phyloP scores from a whole-genome alignment of 1,140 invertebrate species.

The Hirudo medicinalis region DNA sequence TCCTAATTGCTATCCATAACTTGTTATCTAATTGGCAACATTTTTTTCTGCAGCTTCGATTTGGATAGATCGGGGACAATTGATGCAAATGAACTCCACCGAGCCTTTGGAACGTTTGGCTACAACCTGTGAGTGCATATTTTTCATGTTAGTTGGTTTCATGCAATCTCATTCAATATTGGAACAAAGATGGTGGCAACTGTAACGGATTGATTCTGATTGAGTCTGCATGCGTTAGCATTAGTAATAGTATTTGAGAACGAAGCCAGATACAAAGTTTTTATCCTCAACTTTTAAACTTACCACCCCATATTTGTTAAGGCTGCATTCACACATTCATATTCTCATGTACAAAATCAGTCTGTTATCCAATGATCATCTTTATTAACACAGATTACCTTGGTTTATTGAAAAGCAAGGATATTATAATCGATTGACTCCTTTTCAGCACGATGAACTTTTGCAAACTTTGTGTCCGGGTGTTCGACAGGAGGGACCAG shows the following conservation, averaged over 20 bases:
- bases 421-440: no score
- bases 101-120: conserved; percentile 40
- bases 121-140: conserved; percentile 40
- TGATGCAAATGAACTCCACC: conserved; percentile 36
- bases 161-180: background rate
- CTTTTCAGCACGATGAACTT: conserved; percentile 38
- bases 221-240: no score
- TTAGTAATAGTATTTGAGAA: no score
- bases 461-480: conserved; percentile 32
- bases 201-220: no score
- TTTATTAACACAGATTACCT: no score
- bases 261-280: background rate
- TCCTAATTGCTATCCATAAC: no score
- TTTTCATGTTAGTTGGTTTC: background rate
- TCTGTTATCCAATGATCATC: no score
- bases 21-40: conserved; percentile 11
- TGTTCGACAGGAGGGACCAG: conserved; percentile 33
- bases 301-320: background rate
- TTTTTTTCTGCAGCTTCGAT: conserved; percentile 37
- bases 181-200: background rate
- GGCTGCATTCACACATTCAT: no score
- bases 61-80: conserved; percentile 41
- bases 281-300: background rate
- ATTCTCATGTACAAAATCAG: no score
- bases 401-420: no score